A percentile compares a stretch with the other conserved stretches of the same genome.
Evolutionary conservation across 1,140 invertebrate species (phyloP).

Genomic region (Cardiocondyla obscurior): DNA sequence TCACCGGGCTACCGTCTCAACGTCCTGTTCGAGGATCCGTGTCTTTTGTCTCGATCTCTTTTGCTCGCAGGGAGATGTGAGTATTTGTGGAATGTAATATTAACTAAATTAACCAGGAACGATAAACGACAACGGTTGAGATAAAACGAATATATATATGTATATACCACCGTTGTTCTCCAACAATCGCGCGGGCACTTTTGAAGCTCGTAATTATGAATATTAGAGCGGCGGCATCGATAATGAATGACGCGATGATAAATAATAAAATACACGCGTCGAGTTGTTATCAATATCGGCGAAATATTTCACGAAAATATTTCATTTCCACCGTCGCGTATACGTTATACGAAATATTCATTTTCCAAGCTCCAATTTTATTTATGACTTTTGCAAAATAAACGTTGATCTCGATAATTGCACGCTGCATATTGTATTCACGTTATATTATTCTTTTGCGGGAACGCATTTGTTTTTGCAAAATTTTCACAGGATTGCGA

Average conservation of each 20-base stretch:
- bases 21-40: conserved; percentile 48
- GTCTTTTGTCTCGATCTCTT: conserved; percentile 33
- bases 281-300: background rate
- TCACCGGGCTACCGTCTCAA: conserved; percentile 46
- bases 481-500: background rate
- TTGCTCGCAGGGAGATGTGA: background rate
- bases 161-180: background rate
- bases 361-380: background rate
- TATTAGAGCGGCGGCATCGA: background rate
- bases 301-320: background rate
- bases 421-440: background rate
- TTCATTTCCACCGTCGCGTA: background rate
- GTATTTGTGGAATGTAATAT: conserved; percentile 28
- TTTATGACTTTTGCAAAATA: background rate
- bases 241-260: background rate
- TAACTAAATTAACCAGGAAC: conserved; percentile 48
- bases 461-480: background rate
- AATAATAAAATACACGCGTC: background rate
- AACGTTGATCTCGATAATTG: background rate
- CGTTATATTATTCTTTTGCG: background rate
- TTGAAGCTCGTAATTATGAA: conserved; percentile 17
- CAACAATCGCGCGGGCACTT: background rate
- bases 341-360: conserved; percentile 5
- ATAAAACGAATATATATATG: conserved; percentile 12
- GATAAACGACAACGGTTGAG: conserved; percentile 4